Percentiles rank a stretch among this genome's conserved stretches.
Evolutionary conservation across 2,113 vertebrate species (phyloP).

Genomic region (Rutilus rutilus): DNA sequence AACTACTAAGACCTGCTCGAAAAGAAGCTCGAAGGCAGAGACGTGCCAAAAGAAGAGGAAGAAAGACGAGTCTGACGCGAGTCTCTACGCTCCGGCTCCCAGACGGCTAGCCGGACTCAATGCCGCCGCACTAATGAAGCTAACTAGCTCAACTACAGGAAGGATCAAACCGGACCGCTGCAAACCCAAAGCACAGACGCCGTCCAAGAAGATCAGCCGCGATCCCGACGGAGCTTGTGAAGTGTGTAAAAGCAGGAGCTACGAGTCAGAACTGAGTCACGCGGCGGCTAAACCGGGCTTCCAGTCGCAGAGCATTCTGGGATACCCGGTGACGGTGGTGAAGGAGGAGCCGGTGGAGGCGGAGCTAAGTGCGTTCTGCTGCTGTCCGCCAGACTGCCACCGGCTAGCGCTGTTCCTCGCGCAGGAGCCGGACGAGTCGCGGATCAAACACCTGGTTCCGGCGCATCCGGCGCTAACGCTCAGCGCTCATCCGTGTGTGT

Average conservation of each 20-base stretch:
- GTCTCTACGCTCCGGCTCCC: constrained; percentile 78
- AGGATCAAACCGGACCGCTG: constrained; percentile 59
- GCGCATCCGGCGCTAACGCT: constrained; percentile 73
- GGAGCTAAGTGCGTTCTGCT: constrained; percentile 77
- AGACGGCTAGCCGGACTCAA: constrained; percentile 93
- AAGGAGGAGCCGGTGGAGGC: constrained; percentile 78
- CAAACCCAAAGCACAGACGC: constrained; percentile 64
- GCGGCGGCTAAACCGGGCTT: constrained; percentile 68
- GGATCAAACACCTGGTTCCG: constrained; percentile 84
- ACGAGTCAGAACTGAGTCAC: constrained; percentile 65
- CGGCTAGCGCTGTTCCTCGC: constrained; percentile 90
- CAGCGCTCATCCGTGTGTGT: constrained; percentile 79
- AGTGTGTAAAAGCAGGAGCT: constrained; percentile 78
- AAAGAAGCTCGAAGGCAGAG: constrained; percentile 58
- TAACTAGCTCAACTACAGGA: constrained; percentile 82
- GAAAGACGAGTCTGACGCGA: constrained; percentile 17
- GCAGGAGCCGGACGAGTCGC: constrained; percentile 67
- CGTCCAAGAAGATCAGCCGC: constrained; percentile 61
- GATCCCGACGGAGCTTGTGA: constrained; percentile 71
- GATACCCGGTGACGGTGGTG: constrained; percentile 73
- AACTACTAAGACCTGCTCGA: constrained; percentile 45
- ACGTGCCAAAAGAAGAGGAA: constrained; percentile 59
- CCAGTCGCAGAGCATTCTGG: constrained; percentile 72
- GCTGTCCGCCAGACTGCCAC: constrained; percentile 82
- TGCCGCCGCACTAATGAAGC: constrained; percentile 89